Percentiles rank a stretch among this genome's conserved stretches.
phyloP scores from a whole-genome alignment of 2,888 invertebrate species.

The Ametastegia equiseti region DNA sequence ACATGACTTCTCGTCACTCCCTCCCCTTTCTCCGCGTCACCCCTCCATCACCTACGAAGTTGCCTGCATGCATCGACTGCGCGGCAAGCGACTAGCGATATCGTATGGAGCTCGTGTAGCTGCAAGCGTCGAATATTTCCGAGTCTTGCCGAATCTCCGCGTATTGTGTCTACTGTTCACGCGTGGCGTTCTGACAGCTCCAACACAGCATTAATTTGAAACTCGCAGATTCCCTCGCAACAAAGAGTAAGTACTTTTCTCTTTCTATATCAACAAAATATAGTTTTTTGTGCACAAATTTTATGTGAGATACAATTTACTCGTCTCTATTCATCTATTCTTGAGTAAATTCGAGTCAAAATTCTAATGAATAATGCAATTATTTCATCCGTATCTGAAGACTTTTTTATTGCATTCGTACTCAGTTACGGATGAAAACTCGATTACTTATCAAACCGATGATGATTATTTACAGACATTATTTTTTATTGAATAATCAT shows the following conservation, averaged over 20 bases:
- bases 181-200: background rate
- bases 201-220: background rate
- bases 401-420: too few relatives aligned
- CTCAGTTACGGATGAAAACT: too few relatives aligned
- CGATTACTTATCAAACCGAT: too few relatives aligned
- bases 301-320: background rate
- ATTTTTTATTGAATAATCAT: too few relatives aligned
- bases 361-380: too few relatives aligned
- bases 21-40: background rate
- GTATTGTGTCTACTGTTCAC: background rate
- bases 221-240: background rate
- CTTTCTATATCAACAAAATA: background rate
- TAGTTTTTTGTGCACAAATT: background rate
- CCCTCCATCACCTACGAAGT: background rate
- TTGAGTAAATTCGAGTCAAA: too few relatives aligned
- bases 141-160: conserved; percentile 13
- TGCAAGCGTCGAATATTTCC: background rate
- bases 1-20: too few relatives aligned
- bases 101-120: too few relatives aligned
- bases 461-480: too few relatives aligned
- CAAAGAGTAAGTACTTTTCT: background rate
- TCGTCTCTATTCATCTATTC: background rate
- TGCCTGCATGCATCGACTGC: background rate
- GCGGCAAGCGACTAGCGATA: background rate
- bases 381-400: too few relatives aligned